Evolutionary conservation across 2,888 invertebrate genomes (phyloP), one percentile per base, ranked within the genome.

Genomic region (Troglohyphantes excavatus): DNA sequence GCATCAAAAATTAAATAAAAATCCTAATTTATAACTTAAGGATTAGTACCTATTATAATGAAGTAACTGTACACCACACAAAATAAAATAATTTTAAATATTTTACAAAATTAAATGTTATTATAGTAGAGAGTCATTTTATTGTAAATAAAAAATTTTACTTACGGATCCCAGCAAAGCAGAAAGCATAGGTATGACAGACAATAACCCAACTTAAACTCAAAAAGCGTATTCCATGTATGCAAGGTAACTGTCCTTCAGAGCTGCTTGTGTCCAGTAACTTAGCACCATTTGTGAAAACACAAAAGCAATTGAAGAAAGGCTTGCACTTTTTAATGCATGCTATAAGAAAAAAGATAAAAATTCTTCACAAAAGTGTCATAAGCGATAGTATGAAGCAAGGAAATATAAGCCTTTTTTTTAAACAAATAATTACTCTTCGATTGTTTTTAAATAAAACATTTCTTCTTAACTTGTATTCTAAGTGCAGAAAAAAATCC

Each of bases 161-260:
- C 73, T 87, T 65, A 87, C 87, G 61, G 9, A 67, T 23, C 17
- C 9, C 7, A 33, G 27, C 0, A 79, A 78, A 17, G n/a, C 9
- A 7, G 46, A 78, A 90, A 13, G 27, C 46, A 73, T 90, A 90
- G 7, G 76, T 67, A 23, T 90, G 90, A n/a, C 86, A 75, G 9
- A 90, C 21, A 33, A 90, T 86, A 33, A 90, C 76, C 90, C 90
- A 90, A 21, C 61, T 63, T 68, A 90, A 76, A 27, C 86, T 90
- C 21, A 90, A 53, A 33, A 90, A 90, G n/a, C 90, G 65, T 21
- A 90, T 86, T 6, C 90, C 90, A 75, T 90, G 90, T 11, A 90
- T 27, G 19, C 86, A 90, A 23, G 23, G 27, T 17, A 90, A 33
- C n/a, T 90, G 68, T 0, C 76, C 86, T 70, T 81, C 81, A 21